Evolutionary conservation across 2,888 invertebrate genomes (phyloP), one percentile per base, ranked within the genome.

Genomic region (Ophion slaviceki): DNA sequence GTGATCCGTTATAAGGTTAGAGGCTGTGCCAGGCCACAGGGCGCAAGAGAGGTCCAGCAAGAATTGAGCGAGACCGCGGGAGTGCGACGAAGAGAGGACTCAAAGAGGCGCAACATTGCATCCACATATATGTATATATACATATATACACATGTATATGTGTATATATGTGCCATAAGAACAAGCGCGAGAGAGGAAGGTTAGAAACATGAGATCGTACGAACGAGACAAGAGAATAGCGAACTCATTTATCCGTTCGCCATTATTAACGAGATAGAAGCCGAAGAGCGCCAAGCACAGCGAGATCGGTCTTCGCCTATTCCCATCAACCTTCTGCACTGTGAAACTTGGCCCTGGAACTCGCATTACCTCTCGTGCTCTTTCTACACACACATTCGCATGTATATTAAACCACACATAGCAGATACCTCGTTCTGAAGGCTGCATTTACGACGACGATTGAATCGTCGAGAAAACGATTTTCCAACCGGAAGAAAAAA

Each of bases 1-100:
- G 83, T 85, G 88, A 88, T 88, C 91, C 91, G 91, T 91, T 91
- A 91, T 89, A 86, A 90, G 89, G 90, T 91, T 91, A 90, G 90
- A 91, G 90, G 89, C 88, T 88, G 89, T 66, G 83, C 83, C 83
- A 87, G 83, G 87, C 84, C 83, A 77, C 66, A 85, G 86, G 83
- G 81, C 80, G 68, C 80, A 86, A 77, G 77, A 68, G 75, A 84
- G 82, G 87, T 80, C 82, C 85, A 70, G 80, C 85, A 66, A 66
- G 84, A 85, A 83, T 80, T 80, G 64, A 86, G 80, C 57, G 2
- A 64, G 24, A 66, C 14, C 80, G 53, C 53, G 64, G 66, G 74
- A 80, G 74, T 64, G 80, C 77, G 36, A 75, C 62, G 59, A 74
- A 80, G 77, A 57, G 28, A 72, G 62, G 28, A 77, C 14, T 32